phyloP scores from a whole-genome alignment of 1,140 invertebrate genomes.

The Melipona quadrifasciata region DNA sequence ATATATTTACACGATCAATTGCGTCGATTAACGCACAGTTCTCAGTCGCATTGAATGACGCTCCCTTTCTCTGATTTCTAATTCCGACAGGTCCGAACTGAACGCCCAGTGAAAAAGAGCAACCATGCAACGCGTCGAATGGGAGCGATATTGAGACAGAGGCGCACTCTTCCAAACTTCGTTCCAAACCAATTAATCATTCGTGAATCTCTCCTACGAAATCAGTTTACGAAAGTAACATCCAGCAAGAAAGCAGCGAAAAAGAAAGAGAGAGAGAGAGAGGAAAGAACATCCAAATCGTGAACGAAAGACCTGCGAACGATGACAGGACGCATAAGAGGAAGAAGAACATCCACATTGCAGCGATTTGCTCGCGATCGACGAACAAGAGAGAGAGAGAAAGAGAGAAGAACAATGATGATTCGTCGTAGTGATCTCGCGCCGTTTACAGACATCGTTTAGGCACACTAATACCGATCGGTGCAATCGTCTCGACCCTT shows the following conservation, averaged over 20 bases:
- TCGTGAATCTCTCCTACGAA: constrained; percentile 3
- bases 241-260: neutral
- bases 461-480: constrained; percentile 5
- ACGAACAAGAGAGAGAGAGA: neutral
- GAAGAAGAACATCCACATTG: neutral
- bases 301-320: neutral
- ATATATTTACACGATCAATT: neutral
- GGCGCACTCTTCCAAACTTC: constrained; percentile 64
- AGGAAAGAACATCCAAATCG: neutral
- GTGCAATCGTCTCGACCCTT: constrained; percentile 23
- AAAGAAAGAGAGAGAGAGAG: neutral
- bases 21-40: neutral
- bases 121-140: constrained; percentile 64
- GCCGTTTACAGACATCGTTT: constrained; percentile 25
- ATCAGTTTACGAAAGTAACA: neutral
- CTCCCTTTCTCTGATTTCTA: neutral
- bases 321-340: neutral
- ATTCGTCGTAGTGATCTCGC: constrained; percentile 38
- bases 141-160: constrained; percentile 75
- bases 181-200: constrained; percentile 63
- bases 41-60: neutral
- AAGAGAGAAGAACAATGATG: neutral
- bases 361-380: constrained; percentile 38
- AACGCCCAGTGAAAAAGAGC: constrained; percentile 78
- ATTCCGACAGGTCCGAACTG: constrained; percentile 75